These are phyloP conservation scores for Sebastes cheni DNA, from an alignment of 2,797 vertebrate species.

Conservation along the genomic window DNA sequence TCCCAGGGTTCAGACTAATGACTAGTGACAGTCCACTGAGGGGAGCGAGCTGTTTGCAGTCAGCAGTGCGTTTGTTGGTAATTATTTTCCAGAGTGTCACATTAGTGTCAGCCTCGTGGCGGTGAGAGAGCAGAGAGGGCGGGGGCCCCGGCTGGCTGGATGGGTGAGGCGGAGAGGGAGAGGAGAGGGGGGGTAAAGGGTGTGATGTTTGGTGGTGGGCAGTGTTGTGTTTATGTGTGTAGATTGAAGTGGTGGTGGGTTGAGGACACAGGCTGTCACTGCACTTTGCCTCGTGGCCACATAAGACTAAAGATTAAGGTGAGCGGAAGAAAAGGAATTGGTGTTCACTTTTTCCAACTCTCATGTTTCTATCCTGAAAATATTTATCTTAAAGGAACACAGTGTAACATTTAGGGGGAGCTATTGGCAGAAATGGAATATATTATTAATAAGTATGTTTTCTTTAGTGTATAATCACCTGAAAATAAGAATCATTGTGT, in stretches of 20 bases:
- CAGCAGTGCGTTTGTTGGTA: slow-evolving; percentile 98
- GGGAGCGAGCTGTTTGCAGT: slow-evolving; percentile 96
- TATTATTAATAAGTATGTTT: too few relatives aligned
- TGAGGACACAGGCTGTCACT: slow-evolving; percentile 67
- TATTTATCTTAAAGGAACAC: neutral
- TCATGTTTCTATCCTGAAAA: slow-evolving; percentile 4
- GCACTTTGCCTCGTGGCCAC: slow-evolving; percentile 57
- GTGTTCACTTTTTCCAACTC: neutral
- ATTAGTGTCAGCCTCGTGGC: slow-evolving; percentile 95
- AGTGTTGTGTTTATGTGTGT: slow-evolving; percentile 59
- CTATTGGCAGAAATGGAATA: too few relatives aligned
- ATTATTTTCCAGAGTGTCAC: slow-evolving; percentile 99
- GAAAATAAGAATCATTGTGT: too few relatives aligned
- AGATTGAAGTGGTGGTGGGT: slow-evolving; percentile 34
- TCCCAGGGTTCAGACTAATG: slow-evolving; percentile 88
- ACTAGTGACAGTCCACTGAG: slow-evolving; percentile 95
- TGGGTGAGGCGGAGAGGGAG: slow-evolving; percentile 43
- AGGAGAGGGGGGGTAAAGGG: slow-evolving; percentile 31
- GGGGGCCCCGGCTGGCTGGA: slow-evolving; percentile 54
- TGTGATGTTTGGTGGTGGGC: slow-evolving; percentile 72
- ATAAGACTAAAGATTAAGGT: slow-evolving; percentile 25
- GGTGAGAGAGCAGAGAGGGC: slow-evolving; percentile 88
- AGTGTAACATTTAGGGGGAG: too few relatives aligned
- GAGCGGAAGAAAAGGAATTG: neutral
- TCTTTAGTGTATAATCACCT: too few relatives aligned